phyloP scores from a whole-genome alignment of 2,888 invertebrate species.

The Leucozona laternaria region DNA sequence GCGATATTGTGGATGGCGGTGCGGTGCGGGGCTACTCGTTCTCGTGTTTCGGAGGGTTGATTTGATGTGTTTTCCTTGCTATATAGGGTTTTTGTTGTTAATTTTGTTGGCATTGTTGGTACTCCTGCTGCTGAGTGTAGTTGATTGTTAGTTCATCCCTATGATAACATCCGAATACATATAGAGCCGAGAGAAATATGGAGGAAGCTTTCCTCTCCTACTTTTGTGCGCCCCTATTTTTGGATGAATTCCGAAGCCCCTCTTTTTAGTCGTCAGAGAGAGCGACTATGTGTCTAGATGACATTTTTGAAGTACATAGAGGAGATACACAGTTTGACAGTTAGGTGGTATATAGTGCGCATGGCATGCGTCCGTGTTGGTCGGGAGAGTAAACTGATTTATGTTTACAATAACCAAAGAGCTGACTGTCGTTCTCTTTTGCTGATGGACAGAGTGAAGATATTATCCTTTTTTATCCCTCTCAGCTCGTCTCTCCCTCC shows the following conservation, averaged over 20 bases:
- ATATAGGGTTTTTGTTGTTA: slow-evolving; percentile 41
- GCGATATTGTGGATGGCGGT: slow-evolving; percentile 31
- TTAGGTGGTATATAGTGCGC: slow-evolving; percentile 28
- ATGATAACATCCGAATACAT: not conserved
- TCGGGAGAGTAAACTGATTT: slow-evolving; percentile 34
- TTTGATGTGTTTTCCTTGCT: slow-evolving; percentile 47
- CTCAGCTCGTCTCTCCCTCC: not conserved
- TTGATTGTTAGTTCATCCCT: slow-evolving; percentile 51
- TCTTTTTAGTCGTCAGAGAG: not conserved
- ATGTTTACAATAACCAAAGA: slow-evolving; percentile 60
- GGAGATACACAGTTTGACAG: slow-evolving; percentile 33
- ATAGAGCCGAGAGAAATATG: slow-evolving; percentile 17
- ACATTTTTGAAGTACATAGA: slow-evolving; percentile 24
- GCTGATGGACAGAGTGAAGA: slow-evolving; percentile 26
- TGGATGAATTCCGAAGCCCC: slow-evolving; percentile 65
- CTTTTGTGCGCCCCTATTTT: slow-evolving; percentile 42
- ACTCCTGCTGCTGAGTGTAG: slow-evolving; percentile 54
- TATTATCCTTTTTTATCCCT: slow-evolving; percentile 16
- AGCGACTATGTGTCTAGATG: slow-evolving; percentile 22
- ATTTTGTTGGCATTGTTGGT: slow-evolving; percentile 57
- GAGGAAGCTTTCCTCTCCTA: slow-evolving; percentile 66
- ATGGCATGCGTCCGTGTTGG: slow-evolving; percentile 46
- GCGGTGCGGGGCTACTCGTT: not conserved
- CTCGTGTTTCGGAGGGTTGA: slow-evolving; percentile 56
- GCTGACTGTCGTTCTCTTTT: slow-evolving; percentile 35